Percentiles rank a stretch among this genome's conserved stretches.
These are phyloP conservation scores for Pangasius macronema DNA, from an alignment of 2,797 vertebrate species.

Conservation along the genomic window DNA sequence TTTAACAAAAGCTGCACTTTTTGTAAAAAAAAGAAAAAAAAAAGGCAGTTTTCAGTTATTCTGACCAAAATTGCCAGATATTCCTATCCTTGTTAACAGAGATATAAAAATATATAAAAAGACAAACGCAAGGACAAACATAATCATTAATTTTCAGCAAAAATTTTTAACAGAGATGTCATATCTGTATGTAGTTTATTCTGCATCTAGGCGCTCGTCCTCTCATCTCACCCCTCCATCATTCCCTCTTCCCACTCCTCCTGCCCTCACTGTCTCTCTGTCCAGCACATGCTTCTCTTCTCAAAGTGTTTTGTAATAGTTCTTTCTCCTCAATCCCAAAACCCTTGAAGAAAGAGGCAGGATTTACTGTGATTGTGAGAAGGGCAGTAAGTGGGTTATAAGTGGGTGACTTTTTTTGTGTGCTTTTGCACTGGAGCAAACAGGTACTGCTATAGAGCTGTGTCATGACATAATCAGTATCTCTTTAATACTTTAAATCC, in stretches of 20 bases:
- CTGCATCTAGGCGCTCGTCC: neutral
- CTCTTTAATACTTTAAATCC: neutral
- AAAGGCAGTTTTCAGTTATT: neutral
- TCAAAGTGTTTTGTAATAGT: constrained; percentile 39
- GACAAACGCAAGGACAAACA: neutral
- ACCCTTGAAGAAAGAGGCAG: constrained; percentile 47
- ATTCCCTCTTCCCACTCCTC: neutral
- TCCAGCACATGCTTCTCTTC: constrained; percentile 15
- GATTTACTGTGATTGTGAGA: constrained; percentile 38
- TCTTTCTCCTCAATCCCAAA: constrained; percentile 46
- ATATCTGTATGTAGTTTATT: constrained; percentile 75
- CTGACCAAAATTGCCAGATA: neutral
- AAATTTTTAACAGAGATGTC: neutral
- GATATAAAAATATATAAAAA: neutral
- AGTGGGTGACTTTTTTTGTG: neutral
- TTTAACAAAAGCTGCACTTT: no score
- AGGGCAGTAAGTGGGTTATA: constrained; percentile 11
- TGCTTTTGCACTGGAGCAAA: neutral
- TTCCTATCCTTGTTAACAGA: neutral
- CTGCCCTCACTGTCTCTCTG: constrained; percentile 2
- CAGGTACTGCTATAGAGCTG: neutral
- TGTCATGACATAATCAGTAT: neutral
- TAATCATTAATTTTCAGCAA: neutral
- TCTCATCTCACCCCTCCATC: neutral
- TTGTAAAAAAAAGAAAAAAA: neutral